Evolutionary conservation across 2,888 invertebrate species (phyloP), one percentile per base, ranked within the genome.

Genomic region (Aphodius granarius): DNA sequence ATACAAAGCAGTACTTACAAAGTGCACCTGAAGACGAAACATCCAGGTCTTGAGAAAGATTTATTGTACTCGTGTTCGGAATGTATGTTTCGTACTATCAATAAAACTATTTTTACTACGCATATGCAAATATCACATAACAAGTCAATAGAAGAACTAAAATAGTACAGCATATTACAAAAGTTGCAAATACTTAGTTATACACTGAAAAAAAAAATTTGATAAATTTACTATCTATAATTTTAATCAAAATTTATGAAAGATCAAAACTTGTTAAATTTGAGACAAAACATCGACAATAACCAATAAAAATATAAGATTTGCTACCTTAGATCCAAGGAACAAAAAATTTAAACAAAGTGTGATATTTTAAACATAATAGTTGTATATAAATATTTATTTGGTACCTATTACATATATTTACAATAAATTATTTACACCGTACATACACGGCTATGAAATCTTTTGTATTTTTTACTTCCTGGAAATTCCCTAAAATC

Each of bases 1-100:
- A 95, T 96, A 80, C 94, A 95, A 85, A 94, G 95, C 74, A 93
- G 92, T 5, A 91, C 93, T 0, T 94, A 94, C 85, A 93, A 95
- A 82, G 89, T 91, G 18, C 96, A 96, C 84, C 89, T 96, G 83
- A 91, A 92, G 81, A 92, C 92, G 73, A 94, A 94, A 83, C 96
- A 96, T 86, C 94, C 95, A 0, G 92, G 91, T 21, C 85, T 91
- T 77, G 91, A 91, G 75, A 89, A 91, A 22, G 89, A 89, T 9
- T 89, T 92, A 16, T 87, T 94, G 81, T 91, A 91, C 81, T 88
- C 89, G 3, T 93, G 93, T 81, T 87, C 88, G 0, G 88, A 89
- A 81, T 93, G 93, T 81, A 86, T 89, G 23, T 93, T 90, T 84
- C 89, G 91, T 80, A 90, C 93, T 0, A 89, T 94, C 68, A 93